These are phyloP conservation scores for Pristiophorus japonicus DNA, from an alignment of 2,113 vertebrate species.

Conservation along the genomic window DNA sequence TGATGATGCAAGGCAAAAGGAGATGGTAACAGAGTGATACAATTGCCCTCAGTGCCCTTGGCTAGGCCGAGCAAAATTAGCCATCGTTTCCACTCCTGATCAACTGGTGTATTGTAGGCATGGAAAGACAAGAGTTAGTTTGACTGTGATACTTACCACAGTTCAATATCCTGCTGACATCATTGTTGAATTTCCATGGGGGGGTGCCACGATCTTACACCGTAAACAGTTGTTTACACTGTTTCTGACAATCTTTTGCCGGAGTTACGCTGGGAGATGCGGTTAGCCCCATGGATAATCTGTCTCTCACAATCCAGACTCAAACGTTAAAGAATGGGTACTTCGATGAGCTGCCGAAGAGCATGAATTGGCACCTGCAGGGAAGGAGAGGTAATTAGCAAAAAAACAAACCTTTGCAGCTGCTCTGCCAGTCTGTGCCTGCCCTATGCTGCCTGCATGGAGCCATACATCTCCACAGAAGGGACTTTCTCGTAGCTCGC, in stretches of 20 bases:
- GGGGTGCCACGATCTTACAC: neutral
- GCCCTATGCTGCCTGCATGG: neutral
- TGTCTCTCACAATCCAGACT: neutral
- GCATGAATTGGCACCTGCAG: neutral
- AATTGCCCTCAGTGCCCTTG: neutral
- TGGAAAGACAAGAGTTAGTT: neutral
- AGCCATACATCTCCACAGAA: neutral
- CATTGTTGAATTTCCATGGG: too few species aligned
- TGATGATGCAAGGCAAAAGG: too few species aligned
- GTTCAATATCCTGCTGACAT: neutral
- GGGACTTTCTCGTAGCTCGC: neutral
- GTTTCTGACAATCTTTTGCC: neutral
- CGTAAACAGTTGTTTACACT: neutral
- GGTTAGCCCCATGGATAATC: neutral
- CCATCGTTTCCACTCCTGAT: neutral
- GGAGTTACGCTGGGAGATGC: neutral
- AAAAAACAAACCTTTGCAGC: neutral
- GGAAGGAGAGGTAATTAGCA: neutral
- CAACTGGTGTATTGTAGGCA: neutral
- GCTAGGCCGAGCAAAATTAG: neutral
- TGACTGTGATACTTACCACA: neutral
- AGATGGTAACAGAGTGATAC: neutral
- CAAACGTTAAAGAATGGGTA: neutral
- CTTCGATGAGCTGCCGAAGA: neutral
- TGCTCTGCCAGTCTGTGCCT: neutral